Percentiles rank a stretch among this genome's conserved stretches.
Conservation (phyloP, 64 coral and sea anemone species). For the Stylophora pistillata region DNA sequence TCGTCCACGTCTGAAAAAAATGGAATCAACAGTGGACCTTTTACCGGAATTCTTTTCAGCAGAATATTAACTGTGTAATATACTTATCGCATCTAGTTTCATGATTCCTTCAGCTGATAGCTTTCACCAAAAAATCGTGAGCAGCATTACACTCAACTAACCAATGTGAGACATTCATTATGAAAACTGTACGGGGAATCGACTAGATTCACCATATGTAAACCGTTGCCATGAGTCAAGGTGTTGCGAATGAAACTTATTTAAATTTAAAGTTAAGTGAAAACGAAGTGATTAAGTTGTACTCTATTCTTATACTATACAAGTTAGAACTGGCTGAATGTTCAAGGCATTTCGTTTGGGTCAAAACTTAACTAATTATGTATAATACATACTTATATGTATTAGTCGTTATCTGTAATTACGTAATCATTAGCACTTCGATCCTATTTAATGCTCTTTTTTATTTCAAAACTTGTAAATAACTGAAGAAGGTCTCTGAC, state of each 20-base stretch:
- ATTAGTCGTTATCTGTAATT: too few relatives aligned
- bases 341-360: background rate
- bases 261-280: conserved; percentile 23
- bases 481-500: too few relatives aligned
- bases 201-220: conserved; percentile 32
- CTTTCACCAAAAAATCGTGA: background rate
- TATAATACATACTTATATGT: too few relatives aligned
- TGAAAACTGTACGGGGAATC: conserved; percentile 5
- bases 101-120: background rate
- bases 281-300: conserved; percentile 13
- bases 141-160: conserved; percentile 34
- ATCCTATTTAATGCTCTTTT: too few relatives aligned
- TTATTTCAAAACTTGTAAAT: too few relatives aligned
- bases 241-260: conserved; percentile 40
- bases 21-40: too few relatives aligned
- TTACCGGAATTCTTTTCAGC: background rate
- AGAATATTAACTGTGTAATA: background rate
- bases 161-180: background rate
- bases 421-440: too few relatives aligned
- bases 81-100: background rate
- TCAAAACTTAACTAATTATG: too few relatives aligned
- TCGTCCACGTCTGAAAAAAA: too few relatives aligned
- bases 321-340: conserved; percentile 8
- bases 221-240: conserved; percentile 14
- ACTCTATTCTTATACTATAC: conserved; percentile 1